Base-by-base conservation (phyloP, 2,797 vertebrate species). In the Florisuga fusca region DNA sequence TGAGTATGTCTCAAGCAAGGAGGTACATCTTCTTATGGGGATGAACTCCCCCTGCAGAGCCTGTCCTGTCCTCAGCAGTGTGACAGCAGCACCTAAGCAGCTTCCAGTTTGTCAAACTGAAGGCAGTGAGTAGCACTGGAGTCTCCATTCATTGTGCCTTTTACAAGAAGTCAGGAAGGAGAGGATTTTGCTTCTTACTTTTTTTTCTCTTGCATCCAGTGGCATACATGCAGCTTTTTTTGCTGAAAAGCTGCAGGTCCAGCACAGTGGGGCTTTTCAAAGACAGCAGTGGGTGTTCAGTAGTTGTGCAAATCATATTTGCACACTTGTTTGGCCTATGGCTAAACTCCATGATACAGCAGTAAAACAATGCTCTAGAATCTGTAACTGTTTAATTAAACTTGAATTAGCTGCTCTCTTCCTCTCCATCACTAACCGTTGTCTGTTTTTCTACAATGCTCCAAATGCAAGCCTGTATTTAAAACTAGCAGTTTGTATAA, bases 351-450 rank as follows among this genome's bases (percentile, higher is more conserved):
- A 0, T 78, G 83, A 64, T 84, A 67, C 41, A 78, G 80, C 92
- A 57, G 61, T 46, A 54, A 86, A 86, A 45, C 9, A 1, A 34
- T 53, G 17, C 58, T 91, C 69, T 84, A 45, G 76, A 81, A 78
- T 90, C 86, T 86, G 10, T 36, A 64, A 69, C 74, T 79, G 80
- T 91, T 96, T 93, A 95, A 93, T 93, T 96, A 90, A 86, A 88
- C 93, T 95, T 86, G 74, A 83, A 93, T 93, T 88, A 88, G 64
- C 85, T 84, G 72, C 88, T 87, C 85, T 76, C 85, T 94, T 69
- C 90, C 80, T 90, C 69, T 81, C 64, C 1, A 0, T 31, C 50
- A 8, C 76, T 83, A 45, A 84, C 54, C 3, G 26, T 55, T 64
- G 36, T 7, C 2, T 59, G 81, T 78, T 84, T 77, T 57, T 53